Percentiles rank a stretch among this genome's conserved stretches.
Evolutionary conservation across 1,140 invertebrate species (phyloP).

Genomic region (Prorops nasuta): DNA sequence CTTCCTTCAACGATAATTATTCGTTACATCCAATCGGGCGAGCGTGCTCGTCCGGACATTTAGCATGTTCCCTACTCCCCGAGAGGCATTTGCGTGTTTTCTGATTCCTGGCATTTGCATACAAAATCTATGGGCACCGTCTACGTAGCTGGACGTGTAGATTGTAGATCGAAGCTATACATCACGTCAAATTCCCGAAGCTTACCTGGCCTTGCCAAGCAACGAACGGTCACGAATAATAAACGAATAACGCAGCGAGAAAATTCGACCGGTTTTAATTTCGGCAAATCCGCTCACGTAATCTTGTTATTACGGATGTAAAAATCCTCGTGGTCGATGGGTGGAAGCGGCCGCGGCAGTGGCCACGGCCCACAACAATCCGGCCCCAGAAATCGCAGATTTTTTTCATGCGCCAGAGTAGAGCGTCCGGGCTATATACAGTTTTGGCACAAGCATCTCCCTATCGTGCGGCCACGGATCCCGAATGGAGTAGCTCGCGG

Average conservation of each 20-base stretch:
- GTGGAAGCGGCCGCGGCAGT: no score
- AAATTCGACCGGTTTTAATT: background rate
- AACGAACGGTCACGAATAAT: background rate
- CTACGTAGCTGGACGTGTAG: slow-evolving; percentile 8
- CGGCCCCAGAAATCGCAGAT: background rate
- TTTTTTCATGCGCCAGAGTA: background rate
- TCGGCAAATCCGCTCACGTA: background rate
- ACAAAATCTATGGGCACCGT: slow-evolving; percentile 11
- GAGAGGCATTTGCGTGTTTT: slow-evolving; percentile 5
- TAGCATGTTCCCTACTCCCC: background rate
- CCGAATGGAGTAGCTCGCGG: slow-evolving; percentile 39
- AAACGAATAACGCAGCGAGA: background rate
- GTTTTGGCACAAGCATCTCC: no score
- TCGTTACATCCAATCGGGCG: background rate
- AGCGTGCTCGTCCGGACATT: background rate
- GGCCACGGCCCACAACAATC: no score
- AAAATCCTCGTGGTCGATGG: background rate
- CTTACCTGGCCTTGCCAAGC: slow-evolving; percentile 9
- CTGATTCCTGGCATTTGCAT: slow-evolving; percentile 21
- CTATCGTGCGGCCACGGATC: slow-evolving; percentile 20
- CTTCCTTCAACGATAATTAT: background rate
- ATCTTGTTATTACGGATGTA: background rate
- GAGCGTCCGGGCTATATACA: background rate
- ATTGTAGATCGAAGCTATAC: slow-evolving; percentile 20
- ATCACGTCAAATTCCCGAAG: slow-evolving; percentile 19